These are phyloP conservation scores for Sciurus niger DNA, from an alignment of 2,113 vertebrate species.

Conservation along the genomic window DNA sequence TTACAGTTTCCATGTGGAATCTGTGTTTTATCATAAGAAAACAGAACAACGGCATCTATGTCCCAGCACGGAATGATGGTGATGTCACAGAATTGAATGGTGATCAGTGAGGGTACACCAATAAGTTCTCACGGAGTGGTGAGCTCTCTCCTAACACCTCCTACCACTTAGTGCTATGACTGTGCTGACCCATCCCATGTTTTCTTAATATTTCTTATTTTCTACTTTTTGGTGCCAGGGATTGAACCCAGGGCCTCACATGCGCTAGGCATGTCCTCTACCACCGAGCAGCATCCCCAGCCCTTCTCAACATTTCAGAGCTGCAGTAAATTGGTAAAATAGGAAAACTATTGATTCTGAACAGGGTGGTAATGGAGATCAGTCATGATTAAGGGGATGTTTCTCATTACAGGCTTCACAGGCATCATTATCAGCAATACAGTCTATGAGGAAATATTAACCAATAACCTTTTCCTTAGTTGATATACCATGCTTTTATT, in stretches of 20 bases:
- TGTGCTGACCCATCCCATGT: background rate
- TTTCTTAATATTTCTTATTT: background rate
- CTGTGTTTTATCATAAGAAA: background rate
- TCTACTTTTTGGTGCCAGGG: background rate
- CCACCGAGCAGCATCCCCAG: background rate
- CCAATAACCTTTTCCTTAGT: slow-evolving; percentile 59
- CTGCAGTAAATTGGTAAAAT: background rate
- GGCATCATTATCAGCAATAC: background rate
- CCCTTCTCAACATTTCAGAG: background rate
- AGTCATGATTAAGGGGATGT: background rate
- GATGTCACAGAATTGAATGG: background rate
- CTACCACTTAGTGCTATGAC: background rate
- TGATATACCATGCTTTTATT: slow-evolving; percentile 69
- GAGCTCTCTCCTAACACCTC: background rate
- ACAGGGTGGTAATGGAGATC: background rate
- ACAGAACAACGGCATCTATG: background rate
- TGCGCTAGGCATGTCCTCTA: no score
- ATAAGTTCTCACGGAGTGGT: background rate
- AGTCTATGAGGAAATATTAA: slow-evolving; percentile 67
- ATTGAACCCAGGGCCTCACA: background rate
- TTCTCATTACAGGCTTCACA: slow-evolving; percentile 4
- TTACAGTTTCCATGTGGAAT: background rate
- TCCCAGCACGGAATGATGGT: background rate
- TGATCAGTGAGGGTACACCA: background rate
- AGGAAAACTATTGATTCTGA: slow-evolving; percentile 30